phyloP scores from a whole-genome alignment of 1,140 invertebrate genomes.

The Leptopilina boulardi region DNA sequence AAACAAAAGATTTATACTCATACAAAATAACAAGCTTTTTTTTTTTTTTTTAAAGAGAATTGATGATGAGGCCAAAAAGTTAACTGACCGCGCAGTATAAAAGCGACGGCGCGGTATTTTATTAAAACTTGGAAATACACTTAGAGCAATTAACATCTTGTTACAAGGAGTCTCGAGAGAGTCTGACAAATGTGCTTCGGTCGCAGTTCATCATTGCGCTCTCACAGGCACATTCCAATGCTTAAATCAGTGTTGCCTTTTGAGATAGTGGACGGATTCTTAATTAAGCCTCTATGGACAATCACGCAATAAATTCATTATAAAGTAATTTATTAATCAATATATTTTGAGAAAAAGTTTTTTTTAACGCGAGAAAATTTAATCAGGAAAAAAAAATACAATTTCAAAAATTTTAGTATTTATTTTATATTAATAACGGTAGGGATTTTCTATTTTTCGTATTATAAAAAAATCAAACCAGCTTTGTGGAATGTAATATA shows the following conservation, averaged over 20 bases:
- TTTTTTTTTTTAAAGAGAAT: too few species aligned
- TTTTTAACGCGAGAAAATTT: background rate
- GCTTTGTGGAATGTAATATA: background rate
- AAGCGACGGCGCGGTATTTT: conserved; percentile 44
- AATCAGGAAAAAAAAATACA: background rate
- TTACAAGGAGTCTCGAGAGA: background rate
- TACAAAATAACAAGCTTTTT: conserved; percentile 16
- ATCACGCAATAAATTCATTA: conserved; percentile 1
- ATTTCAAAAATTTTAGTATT: too few species aligned
- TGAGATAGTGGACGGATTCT: conserved; percentile 22
- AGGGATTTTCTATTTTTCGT: background rate
- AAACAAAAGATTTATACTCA: conserved; percentile 24
- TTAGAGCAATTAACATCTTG: conserved; percentile 50
- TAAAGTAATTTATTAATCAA: background rate
- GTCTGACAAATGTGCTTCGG: conserved; percentile 19
- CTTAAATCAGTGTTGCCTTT: conserved; percentile 21
- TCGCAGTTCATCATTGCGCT: conserved; percentile 26
- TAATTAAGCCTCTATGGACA: conserved; percentile 25
- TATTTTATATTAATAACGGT: too few species aligned
- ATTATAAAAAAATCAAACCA: background rate
- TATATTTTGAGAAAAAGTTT: too few species aligned
- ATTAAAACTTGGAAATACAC: conserved; percentile 55
- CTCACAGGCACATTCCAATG: conserved; percentile 10
- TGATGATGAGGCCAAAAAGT: conserved; percentile 50
- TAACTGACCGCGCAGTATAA: conserved; percentile 49